These are phyloP conservation scores for Passer domesticus DNA, from an alignment of 2,113 vertebrate species.

Conservation along the genomic window DNA sequence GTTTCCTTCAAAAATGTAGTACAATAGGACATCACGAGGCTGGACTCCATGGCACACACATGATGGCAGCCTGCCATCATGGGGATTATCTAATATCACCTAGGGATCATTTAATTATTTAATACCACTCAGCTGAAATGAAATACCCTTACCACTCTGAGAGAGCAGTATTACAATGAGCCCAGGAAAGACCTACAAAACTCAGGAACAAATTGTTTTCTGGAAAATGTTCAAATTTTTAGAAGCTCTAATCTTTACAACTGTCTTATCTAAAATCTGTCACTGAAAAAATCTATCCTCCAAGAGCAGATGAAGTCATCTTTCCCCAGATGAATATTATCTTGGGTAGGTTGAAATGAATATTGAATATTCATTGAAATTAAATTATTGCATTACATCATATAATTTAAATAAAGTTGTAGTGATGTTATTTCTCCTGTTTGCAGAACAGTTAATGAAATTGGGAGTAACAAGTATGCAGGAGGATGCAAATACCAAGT, in stretches of 20 bases:
- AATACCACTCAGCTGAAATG: slow-evolving; percentile 15
- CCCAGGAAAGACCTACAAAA: not conserved
- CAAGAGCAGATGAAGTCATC: not conserved
- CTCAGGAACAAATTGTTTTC: not conserved
- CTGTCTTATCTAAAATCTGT: not conserved
- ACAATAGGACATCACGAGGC: not conserved
- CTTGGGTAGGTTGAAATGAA: not conserved
- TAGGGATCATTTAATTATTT: slow-evolving; percentile 44
- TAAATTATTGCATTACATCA: not conserved
- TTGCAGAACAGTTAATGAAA: slow-evolving; percentile 13
- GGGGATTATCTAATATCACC: slow-evolving; percentile 18
- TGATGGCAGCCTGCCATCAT: slow-evolving; percentile 7
- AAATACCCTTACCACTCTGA: not conserved
- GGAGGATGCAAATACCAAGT: not conserved
- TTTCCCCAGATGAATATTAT: not conserved
- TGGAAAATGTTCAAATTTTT: not conserved
- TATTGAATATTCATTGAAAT: no score
- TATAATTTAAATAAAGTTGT: not conserved
- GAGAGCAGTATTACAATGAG: not conserved
- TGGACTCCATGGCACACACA: not conserved
- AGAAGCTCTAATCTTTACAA: not conserved
- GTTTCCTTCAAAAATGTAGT: not conserved
- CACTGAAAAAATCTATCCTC: not conserved
- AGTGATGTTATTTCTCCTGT: not conserved
- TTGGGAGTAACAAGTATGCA: not conserved